These are phyloP conservation scores for Gavialis gangeticus DNA, from an alignment of 2,113 vertebrate genomes.

Conservation along the genomic window DNA sequence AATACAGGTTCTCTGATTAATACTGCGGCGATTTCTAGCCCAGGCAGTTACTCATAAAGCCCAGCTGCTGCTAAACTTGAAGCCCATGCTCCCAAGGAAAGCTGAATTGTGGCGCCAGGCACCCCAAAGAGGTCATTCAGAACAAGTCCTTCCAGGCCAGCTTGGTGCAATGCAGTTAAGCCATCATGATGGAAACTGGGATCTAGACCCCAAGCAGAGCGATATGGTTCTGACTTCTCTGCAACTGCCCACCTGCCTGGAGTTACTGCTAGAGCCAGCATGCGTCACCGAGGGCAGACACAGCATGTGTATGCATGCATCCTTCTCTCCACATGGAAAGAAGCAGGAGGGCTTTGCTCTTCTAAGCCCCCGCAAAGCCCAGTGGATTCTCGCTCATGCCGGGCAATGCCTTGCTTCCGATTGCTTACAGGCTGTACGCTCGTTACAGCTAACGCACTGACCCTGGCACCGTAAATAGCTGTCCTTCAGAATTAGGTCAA, in stretches of 20 bases:
- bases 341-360: conserved; percentile 33
- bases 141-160: not conserved
- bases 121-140: not conserved
- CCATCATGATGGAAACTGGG: not conserved
- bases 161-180: too few species aligned
- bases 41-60: not conserved
- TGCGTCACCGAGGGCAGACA: not conserved
- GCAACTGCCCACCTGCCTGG: conserved; percentile 49
- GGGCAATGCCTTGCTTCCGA: conserved; percentile 1
- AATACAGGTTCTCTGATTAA: not conserved
- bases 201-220: not conserved
- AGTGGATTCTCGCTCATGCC: conserved; percentile 4
- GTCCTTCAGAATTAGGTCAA: conserved; percentile 50
- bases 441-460: conserved; percentile 8
- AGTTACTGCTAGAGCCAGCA: conserved; percentile 36
- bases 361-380: not conserved
- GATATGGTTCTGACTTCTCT: conserved; percentile 34
- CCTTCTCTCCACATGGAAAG: conserved; percentile 42
- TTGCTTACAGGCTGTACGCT: not conserved
- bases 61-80: not conserved
- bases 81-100: not conserved
- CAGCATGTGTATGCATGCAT: not conserved
- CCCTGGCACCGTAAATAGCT: conserved; percentile 35
- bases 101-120: not conserved
- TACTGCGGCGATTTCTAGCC: not conserved